Base-by-base conservation (phyloP, 2,888 invertebrate genomes). In the Platycheirus rosarum region DNA sequence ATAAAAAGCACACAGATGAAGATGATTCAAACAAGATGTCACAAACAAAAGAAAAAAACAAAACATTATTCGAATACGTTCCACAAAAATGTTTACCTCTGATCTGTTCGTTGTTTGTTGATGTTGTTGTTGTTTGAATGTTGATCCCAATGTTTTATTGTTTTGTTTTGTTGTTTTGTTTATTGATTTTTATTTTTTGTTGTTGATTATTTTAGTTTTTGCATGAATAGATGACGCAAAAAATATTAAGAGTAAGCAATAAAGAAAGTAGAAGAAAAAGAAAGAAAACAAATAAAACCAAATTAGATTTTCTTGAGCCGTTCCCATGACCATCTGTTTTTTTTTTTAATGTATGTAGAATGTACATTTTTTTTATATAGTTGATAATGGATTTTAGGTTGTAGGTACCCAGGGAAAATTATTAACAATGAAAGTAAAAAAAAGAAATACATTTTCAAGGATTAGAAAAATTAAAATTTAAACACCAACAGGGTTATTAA, bases 241-340 rank as follows among this genome's bases (percentile, higher is more conserved):
- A 26, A 55, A 77, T 40, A 57, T 57, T 57, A 66, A 49, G 40
- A 65, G 55, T 55, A 63, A n/a, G 85, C 84, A 86, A 84, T 86
- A 87, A 85, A 86, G 86, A 87, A 85, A 87, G 76, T 86, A 86
- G 86, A 82, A 63, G 85, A 87, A 86, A 85, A 42, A 68, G 73
- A 69, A 70, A 77, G 74, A 73, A 63, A 85, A 79, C 74, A 74
- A 73, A 51, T 40, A 84, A 60, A 82, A 82, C 71, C 71, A 84
- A 88, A 90, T 91, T 90, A 91, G 89, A 89, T 89, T 89, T 89
- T 87, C 87, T 90, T 90, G 86, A 90, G 88, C 85, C 88, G 89
- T 86, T 90, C 88, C 89, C 90, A 90, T 86, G 88, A 89, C 89
- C 89, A 90, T 87, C 89, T 89, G 87, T 87, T 53, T 65, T 44